Conservation (phyloP, 2,113 vertebrate genomes). For the Nannospalax galili region DNA sequence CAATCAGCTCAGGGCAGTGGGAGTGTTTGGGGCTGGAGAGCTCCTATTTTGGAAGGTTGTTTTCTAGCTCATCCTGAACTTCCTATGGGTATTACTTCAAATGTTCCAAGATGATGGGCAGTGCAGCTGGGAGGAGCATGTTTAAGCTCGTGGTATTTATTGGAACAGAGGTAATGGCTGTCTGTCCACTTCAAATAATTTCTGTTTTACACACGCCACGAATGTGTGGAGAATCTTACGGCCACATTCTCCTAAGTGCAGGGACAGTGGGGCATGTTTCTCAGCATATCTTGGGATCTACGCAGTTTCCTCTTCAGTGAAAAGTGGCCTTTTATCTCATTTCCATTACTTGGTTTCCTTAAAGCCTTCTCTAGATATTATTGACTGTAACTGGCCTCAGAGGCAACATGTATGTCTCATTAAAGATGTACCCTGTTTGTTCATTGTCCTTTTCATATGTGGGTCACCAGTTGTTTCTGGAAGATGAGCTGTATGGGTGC, state of each 20-base stretch:
- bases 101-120: neutral
- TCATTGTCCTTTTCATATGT: neutral
- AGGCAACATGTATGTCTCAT: neutral
- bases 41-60: neutral
- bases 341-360: neutral
- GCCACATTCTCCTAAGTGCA: neutral
- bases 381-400: neutral
- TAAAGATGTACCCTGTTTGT: neutral
- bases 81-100: neutral
- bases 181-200: neutral
- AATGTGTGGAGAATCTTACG: neutral
- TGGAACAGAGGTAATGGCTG: neutral
- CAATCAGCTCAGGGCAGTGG: neutral
- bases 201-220: neutral
- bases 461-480: neutral
- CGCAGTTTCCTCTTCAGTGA: neutral
- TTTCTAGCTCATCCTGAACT: conserved; percentile 38
- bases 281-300: neutral
- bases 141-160: neutral
- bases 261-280: neutral
- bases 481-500: neutral
- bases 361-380: neutral
- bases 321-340: neutral
- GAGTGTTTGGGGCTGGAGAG: neutral
- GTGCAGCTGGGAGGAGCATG: neutral